A percentile compares a stretch with the other conserved stretches of the same genome.
Evolutionary conservation across 2,797 vertebrate species (phyloP).

Genomic region (Hemitrygon akajei): DNA sequence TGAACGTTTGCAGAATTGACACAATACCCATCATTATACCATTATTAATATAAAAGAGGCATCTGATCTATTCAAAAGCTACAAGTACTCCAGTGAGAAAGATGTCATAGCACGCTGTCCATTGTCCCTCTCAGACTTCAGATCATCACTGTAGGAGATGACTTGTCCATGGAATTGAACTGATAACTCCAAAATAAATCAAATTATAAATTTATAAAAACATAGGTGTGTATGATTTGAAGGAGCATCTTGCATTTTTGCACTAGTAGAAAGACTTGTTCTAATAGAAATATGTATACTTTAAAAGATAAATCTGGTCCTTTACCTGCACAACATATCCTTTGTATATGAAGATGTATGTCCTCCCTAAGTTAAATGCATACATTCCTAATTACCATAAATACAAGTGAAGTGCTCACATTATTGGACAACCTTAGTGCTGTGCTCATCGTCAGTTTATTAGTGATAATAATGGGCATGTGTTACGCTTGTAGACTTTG

Average conservation of each 20-base stretch:
- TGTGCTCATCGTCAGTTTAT: not conserved
- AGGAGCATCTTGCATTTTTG: not conserved
- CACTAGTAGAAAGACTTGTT: not conserved
- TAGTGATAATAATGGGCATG: not conserved
- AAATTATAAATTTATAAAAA: not conserved
- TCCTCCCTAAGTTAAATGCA: not conserved
- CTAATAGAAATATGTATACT: not conserved
- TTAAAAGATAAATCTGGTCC: not conserved
- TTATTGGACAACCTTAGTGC: not conserved
- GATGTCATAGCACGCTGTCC: too few relatives aligned
- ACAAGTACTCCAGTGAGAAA: not conserved
- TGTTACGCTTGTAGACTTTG: not conserved
- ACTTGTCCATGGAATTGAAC: not conserved
- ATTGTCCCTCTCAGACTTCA: not conserved
- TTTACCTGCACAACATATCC: not conserved
- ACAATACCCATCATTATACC: not conserved
- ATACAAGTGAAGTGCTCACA: not conserved
- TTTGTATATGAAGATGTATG: not conserved
- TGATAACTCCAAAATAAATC: not conserved
- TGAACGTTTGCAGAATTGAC: not conserved
- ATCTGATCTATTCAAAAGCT: not conserved
- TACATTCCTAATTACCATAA: not conserved
- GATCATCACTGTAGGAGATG: not conserved
- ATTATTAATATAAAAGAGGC: not conserved
- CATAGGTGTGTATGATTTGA: not conserved